Base-by-base conservation (phyloP, 2,113 vertebrate genomes). In the Heteronetta atricapilla region DNA sequence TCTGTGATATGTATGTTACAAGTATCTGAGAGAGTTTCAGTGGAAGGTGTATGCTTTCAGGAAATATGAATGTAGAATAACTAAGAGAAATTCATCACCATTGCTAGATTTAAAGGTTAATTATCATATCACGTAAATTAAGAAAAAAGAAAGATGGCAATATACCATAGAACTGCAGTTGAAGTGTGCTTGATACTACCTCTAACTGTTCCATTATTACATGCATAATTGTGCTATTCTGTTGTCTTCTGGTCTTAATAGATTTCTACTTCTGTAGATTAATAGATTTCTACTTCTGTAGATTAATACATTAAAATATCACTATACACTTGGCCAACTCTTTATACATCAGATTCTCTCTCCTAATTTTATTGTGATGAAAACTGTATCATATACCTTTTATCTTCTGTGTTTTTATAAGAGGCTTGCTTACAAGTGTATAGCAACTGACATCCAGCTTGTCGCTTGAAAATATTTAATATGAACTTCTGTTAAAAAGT, bases 271-370 rank as follows among this genome's bases (percentile, higher is more conserved):
- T 96, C 74, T 89, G 34, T 88, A 86, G 91, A 59, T 94, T 85
- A 95, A 94, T 91, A 91, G 60, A 89, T 97, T 97, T 95, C 53
- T 93, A 94, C 96, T 72, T 96, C 74, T 89, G 34, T 88, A 86
- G 91, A 59, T 94, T 85, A 95, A 94, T 91, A 91, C 81, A 68
- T 81, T 82, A 95, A 62, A 89, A 60, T 78, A 38, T 80, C 46
- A 58, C 64, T 59, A 69, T 40, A 44, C 19, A 31, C 55, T 88
- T 58, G 38, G 21, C 34, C 25, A 68, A 18, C 16, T 87, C 60
- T 90, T 94, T 90, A 69, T 42, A 74, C 12, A 44, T 64, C n/a
- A 90, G 75, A 42, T 60, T 78, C 9, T 18, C 59, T 95, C 52
- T 60, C 8, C 5, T 11, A 13, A 9, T 93, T 96, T 83, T 82